A percentile compares a stretch with the other conserved stretches of the same genome.
Conservation (phyloP, 2,888 invertebrate genomes). For the Galeopsomyia nigrocyanea region DNA sequence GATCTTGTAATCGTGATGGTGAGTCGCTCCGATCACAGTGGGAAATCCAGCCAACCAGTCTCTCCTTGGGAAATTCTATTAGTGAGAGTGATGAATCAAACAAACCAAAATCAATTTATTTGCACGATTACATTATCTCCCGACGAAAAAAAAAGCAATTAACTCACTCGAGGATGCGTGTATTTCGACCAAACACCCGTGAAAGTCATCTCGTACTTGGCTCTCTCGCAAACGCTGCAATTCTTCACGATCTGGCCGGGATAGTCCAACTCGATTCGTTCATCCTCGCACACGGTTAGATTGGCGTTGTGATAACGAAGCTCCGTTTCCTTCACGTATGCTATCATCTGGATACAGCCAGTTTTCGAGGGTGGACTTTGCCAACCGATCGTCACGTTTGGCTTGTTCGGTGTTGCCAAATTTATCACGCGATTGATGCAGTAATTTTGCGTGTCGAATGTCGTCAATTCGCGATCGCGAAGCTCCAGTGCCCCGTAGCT, state of each 20-base stretch:
- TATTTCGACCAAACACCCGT: slow-evolving; percentile 96
- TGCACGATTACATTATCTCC: no score
- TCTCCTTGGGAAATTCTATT: slow-evolving; percentile 64
- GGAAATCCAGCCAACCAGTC: slow-evolving; percentile 46
- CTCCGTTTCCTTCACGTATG: slow-evolving; percentile 40
- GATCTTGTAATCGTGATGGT: slow-evolving; percentile 88
- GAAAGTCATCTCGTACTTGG: slow-evolving; percentile 91
- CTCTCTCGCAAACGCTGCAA: slow-evolving; percentile 96
- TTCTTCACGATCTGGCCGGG: slow-evolving; percentile 70
- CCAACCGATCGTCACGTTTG: slow-evolving; percentile 40
- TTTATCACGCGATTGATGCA: slow-evolving; percentile 43
- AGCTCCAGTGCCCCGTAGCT: slow-evolving; percentile 32
- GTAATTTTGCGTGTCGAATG: slow-evolving; percentile 37
- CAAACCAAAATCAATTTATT: slow-evolving; percentile 1
- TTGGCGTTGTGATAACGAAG: slow-evolving; percentile 40
- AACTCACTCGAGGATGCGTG: slow-evolving; percentile 86
- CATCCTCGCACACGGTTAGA: slow-evolving; percentile 79
- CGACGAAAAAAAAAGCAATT: neutral
- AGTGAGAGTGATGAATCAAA: no score
- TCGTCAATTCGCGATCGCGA: slow-evolving; percentile 34
- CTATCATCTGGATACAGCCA: slow-evolving; percentile 39
- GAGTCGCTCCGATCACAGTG: slow-evolving; percentile 94
- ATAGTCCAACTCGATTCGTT: slow-evolving; percentile 73
- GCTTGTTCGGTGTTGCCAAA: slow-evolving; percentile 33
- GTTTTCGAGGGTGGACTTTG: slow-evolving; percentile 38